Evolutionary conservation across 2,113 vertebrate species (phyloP).

Genomic region (Cebidichthys violaceus): DNA sequence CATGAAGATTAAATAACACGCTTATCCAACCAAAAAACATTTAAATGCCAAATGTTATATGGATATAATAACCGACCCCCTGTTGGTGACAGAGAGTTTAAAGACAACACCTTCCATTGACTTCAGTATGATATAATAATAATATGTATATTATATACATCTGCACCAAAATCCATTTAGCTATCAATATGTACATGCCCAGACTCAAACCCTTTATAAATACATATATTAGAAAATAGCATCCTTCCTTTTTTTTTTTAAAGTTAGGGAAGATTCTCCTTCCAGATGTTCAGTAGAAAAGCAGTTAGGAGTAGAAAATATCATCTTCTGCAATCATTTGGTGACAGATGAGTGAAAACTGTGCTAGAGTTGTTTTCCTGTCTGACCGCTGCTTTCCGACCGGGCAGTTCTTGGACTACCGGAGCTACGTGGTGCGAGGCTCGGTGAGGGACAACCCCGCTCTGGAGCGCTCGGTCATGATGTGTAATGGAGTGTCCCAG

Average conservation of each 20-base stretch:
- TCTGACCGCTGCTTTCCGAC: constrained; percentile 47
- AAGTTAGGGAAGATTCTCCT: background rate
- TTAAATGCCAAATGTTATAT: background rate
- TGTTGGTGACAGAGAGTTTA: background rate
- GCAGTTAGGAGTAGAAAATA: background rate
- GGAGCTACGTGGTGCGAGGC: constrained; percentile 88
- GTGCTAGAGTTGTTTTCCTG: background rate
- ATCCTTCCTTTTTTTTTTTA: background rate
- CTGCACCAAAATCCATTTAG: background rate
- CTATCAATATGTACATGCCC: background rate
- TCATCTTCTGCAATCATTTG: background rate
- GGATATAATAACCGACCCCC: background rate
- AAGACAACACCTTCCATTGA: background rate
- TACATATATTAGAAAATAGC: background rate
- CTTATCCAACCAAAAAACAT: background rate
- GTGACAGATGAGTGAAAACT: background rate
- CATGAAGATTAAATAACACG: background rate
- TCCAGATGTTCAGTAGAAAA: background rate
- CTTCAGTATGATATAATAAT: background rate
- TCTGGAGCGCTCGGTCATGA: constrained; percentile 89
- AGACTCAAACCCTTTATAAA: background rate
- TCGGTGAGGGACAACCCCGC: constrained; percentile 87
- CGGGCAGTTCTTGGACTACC: constrained; percentile 89
- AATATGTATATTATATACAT: background rate
- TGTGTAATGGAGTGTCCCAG: constrained; percentile 93